Base-by-base conservation (phyloP, 2,113 vertebrate genomes). In the Amblyopsis rosae region DNA sequence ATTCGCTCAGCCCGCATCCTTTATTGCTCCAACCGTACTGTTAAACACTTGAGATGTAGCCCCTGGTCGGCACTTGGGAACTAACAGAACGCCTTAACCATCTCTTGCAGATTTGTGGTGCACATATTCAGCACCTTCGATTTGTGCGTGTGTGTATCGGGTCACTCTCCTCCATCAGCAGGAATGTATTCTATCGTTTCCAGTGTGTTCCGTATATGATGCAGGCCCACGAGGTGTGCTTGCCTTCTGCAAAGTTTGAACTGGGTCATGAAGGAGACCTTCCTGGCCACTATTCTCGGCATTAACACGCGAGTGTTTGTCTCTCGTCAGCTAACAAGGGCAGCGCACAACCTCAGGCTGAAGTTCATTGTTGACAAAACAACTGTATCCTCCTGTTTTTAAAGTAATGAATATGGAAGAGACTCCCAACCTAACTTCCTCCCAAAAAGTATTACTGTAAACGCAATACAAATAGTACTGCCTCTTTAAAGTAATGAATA, bases 171-270 rank as follows among this genome's bases (percentile, higher is more conserved):
- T 85, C 75, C 63, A 79, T 60, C 81, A 79, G 65, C 76, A 59
- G 84, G 89, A 84, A 91, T 86, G 75, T 87, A 91, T 91, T 88
- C 84, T 70, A 74, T 72, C 76, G 62, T 82, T 87, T 87, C 72
- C 69, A 57, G 79, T 77, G 73, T 76, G 64, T 70, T 80, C 13
- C 6, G 78, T 74, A 77, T 68, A 77, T 68, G 66, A 62, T 51
- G 73, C 59, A 72, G 74, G 67, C 77, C 68, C 49, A 66, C 41
- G 69, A 80, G 64, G 68, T 71, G 82, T 84, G 79, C 73, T 81
- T 75, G 72, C 81, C 75, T 83, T 73, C 85, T 13, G 70, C 67
- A 16, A 87, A 83, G 83, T 85, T 88, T 85, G 82, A 86, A 73
- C 75, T 73, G 77, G 87, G 87, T 91, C 83, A 84, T 9, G 58